Evolutionary conservation across 2,797 vertebrate genomes (phyloP).

Genomic region (Allobates femoralis): DNA sequence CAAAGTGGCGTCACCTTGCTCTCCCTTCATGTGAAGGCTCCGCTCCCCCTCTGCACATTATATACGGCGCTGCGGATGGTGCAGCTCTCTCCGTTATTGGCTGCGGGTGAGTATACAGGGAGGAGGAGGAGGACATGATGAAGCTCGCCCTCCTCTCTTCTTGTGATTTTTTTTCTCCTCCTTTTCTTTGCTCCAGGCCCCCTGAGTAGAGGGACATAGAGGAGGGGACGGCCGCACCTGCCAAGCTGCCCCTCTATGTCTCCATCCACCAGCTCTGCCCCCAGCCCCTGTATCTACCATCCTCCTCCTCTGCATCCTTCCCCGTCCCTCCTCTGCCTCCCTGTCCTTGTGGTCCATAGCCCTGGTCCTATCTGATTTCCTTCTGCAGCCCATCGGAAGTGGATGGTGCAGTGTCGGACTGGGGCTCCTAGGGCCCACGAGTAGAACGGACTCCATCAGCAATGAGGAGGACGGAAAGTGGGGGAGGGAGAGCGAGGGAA

Average conservation of each 20-base stretch:
- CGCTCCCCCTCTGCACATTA: constrained; percentile 53
- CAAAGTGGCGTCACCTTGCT: constrained; percentile 51
- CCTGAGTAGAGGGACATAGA: constrained; percentile 54
- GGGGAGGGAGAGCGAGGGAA: constrained; percentile 22
- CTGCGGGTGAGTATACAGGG: background rate
- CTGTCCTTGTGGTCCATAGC: background rate
- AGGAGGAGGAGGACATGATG: constrained; percentile 27
- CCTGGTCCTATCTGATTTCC: too few species aligned
- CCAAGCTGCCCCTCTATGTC: constrained; percentile 24
- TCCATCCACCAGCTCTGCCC: constrained; percentile 11
- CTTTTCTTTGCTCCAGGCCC: constrained; percentile 59
- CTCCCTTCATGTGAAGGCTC: constrained; percentile 50
- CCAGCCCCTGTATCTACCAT: constrained; percentile 4
- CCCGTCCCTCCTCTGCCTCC: background rate
- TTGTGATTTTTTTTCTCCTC: constrained; percentile 47
- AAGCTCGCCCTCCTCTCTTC: constrained; percentile 55
- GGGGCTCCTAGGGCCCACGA: too few species aligned
- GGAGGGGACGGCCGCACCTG: constrained; percentile 55
- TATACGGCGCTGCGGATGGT: constrained; percentile 56
- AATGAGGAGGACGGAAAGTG: constrained; percentile 28
- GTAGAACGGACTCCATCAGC: too few species aligned
- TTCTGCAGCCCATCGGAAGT: background rate
- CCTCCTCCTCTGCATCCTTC: constrained; percentile 5
- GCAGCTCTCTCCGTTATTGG: constrained; percentile 55
- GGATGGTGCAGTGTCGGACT: background rate